Conservation (phyloP, 2,113 vertebrate species). For the Lanius collurio region DNA sequence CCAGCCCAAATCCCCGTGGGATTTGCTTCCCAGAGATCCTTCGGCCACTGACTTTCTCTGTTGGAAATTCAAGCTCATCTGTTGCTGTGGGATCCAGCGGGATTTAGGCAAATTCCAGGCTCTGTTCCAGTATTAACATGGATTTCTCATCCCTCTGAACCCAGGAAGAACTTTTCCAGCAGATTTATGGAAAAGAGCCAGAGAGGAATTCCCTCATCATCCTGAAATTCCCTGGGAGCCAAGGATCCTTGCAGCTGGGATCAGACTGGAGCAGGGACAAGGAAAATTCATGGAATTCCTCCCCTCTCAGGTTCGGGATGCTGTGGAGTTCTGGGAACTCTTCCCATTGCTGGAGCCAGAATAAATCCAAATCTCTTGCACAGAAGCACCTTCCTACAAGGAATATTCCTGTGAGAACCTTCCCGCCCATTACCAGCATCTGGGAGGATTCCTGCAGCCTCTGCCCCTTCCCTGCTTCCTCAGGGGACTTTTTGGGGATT, state of each 20-base stretch:
- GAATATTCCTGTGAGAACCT: background rate
- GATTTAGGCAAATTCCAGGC: background rate
- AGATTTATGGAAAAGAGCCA: background rate
- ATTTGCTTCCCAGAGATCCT: fast-evolving
- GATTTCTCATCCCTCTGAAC: background rate
- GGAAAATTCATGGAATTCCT: background rate
- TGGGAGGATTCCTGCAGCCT: background rate
- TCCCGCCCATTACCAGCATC: background rate
- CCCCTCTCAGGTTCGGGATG: background rate
- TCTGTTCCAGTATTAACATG: background rate
- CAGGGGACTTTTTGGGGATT: background rate
- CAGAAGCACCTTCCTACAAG: background rate
- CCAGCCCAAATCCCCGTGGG: background rate
- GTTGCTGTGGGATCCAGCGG: background rate
- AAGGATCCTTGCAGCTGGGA: background rate
- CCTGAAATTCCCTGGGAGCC: background rate
- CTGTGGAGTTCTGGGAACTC: background rate
- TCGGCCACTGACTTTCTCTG: background rate
- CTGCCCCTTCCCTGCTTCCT: background rate
- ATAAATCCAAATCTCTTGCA: background rate
- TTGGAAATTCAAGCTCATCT: background rate
- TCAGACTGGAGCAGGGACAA: background rate
- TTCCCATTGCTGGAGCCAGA: background rate
- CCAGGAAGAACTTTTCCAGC: background rate
- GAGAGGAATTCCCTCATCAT: background rate